Evolutionary conservation across 1,140 invertebrate species (phyloP), one percentile per base, ranked within the genome.

Genomic region (Euwallacea similis): DNA sequence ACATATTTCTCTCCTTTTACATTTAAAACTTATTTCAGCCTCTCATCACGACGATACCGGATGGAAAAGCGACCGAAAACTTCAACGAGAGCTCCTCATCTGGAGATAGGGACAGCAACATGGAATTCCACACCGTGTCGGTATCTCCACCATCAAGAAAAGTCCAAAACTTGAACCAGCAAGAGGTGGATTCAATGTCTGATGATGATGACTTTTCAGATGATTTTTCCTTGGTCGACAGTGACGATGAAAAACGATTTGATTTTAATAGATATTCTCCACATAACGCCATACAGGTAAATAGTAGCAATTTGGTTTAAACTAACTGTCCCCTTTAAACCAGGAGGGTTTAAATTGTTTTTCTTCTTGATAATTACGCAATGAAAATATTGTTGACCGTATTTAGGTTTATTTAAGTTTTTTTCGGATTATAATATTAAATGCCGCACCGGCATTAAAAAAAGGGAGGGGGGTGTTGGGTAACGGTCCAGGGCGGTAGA

Each of bases 121-220:
- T 78, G 7, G 81, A 82, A 70, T 78, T 76, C 63, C 78, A 76
- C 64, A 77, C 15, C 8, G 47, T 11, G 7, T 13, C 79, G 7
- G 76, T 77, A 10, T 79, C 80, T 42, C 81, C 80, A n/a, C 6
- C 74, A 76, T 7, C 72, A 68, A 16, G 61, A 21, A 47, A 41
- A 65, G 44, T 42, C 53, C 15, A 47, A 56, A 71, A 54, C 62
- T 66, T 73, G 7, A 72, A 65, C 66, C 78, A 75, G 4, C 67
- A 62, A 10, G 80, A 81, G 60, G 63, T 66, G 6, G 81, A 82
- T 71, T 82, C 80, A 7, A 66, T 81, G 43, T 82, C 81, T 1
- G 81, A 82, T 16, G 81, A 82, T 54, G 81, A 82, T 60, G 81
- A 82, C 70, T 76, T 81, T 53, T 81, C 79, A 11, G 81, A 82